These are phyloP conservation scores for Penaeus japonicus DNA, from an alignment of 1,140 invertebrate species.

Conservation along the genomic window DNA sequence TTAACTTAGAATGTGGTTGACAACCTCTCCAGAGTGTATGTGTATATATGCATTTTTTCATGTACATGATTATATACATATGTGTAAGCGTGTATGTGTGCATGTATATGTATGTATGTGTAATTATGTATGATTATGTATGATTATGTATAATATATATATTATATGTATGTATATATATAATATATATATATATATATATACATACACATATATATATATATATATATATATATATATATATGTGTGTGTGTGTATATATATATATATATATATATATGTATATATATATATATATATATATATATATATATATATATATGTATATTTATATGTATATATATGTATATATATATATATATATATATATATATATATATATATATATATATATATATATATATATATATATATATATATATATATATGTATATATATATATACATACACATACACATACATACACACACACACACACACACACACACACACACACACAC, in stretches of 20 bases:
- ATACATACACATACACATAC: too few relatives aligned
- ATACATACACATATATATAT: background rate
- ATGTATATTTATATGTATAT: background rate
- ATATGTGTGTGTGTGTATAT: too few relatives aligned
- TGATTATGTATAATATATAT: background rate
- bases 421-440: background rate
- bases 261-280: too few relatives aligned
- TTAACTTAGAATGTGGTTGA: background rate
- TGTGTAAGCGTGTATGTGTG: background rate
- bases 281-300: background rate
- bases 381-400: background rate
- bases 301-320: background rate
- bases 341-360: slow-evolving; percentile 21
- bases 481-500: too few relatives aligned
- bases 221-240: background rate
- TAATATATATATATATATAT: background rate
- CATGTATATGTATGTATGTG: slow-evolving; percentile 11
- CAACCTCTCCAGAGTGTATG: background rate
- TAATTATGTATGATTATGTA: background rate
- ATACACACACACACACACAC: too few relatives aligned
- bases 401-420: background rate
- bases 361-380: background rate
- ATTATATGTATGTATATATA: background rate
- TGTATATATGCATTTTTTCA: background rate
- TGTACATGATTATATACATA: background rate